phyloP scores from a whole-genome alignment of 2,797 vertebrate species.

The Oophaga sylvatica region DNA sequence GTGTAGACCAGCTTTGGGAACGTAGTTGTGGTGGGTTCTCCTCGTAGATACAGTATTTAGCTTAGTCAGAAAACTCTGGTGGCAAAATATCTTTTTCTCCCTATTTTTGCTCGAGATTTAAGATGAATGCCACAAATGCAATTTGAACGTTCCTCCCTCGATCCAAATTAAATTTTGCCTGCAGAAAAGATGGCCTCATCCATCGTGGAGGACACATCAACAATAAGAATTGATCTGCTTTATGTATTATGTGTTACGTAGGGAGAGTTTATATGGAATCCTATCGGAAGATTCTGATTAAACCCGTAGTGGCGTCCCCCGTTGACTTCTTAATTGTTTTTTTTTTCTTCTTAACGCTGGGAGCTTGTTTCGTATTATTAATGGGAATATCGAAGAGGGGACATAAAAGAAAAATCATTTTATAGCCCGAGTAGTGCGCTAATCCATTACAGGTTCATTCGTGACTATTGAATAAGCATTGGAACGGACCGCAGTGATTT shows the following conservation, averaged over 20 bases:
- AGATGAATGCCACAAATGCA: neutral
- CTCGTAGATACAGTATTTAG: neutral
- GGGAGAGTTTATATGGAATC: slow-evolving; percentile 39
- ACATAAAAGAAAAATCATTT: slow-evolving; percentile 62
- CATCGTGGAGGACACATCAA: neutral
- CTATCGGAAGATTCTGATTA: slow-evolving; percentile 24
- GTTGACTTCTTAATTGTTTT: slow-evolving; percentile 64
- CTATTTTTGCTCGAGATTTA: neutral
- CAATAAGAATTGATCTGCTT: slow-evolving; percentile 36
- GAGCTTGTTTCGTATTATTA: slow-evolving; percentile 64
- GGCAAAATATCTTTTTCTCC: neutral
- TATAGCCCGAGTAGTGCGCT: slow-evolving; percentile 55
- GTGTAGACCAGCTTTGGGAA: no score
- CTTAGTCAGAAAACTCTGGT: neutral
- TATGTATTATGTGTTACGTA: slow-evolving; percentile 14
- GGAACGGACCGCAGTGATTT: slow-evolving; percentile 65
- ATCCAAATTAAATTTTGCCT: slow-evolving; percentile 23
- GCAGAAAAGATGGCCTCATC: slow-evolving; percentile 20
- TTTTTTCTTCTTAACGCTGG: slow-evolving; percentile 54
- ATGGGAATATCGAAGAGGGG: slow-evolving; percentile 62
- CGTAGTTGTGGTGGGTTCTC: no score
- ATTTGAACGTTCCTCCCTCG: slow-evolving; percentile 21
- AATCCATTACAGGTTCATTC: slow-evolving; percentile 60
- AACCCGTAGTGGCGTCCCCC: neutral
- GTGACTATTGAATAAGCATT: slow-evolving; percentile 63